Evolutionary conservation across 2,113 vertebrate species (phyloP), one percentile per base, ranked within the genome.

Genomic region (Microcebus murinus): DNA sequence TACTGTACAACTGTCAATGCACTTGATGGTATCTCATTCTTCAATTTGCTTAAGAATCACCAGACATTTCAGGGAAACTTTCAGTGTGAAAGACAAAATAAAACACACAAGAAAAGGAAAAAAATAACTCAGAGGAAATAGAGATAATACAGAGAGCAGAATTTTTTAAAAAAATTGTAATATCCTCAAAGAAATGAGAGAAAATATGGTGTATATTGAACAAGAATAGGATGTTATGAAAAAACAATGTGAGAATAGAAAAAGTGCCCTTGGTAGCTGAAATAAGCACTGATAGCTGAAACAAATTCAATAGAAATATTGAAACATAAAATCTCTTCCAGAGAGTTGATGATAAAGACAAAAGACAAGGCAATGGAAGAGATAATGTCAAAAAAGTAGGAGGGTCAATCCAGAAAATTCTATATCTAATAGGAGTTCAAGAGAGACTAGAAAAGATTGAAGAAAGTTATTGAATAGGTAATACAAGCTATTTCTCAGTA

Each of bases 131-230:
- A 2, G 12, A 95, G 10, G 31, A 95, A 90, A 55, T 10, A 63
- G 12, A 80, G 45, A 70, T 79, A 83, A 77, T 36, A n/a, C 7
- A 87, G 76, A 84, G 14, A 61, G 4, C 4, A 73, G 29, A 39
- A 29, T 55, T 14, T 42, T 68, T 50, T 48, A 48, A 39, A 25
- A 36, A 68, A 59, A 80, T 4, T n/a, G 17, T 57, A 82, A 52
- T 84, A 50, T 31, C 29, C 27, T 90, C 39, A 73, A 76, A 95
- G 42, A 96, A 91, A 92, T 42, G 31, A 59, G 45, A 94, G 70
- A 82, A 48, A 25, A 74, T 70, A 39, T 34, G 45, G 34, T 67
- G 57, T 74, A 74, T 67, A 82, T 77, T 39, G 87, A 74, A 89
- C 12, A 83, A 85, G 36, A 84, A 84, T 4, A 45, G 57, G 21